Evolutionary conservation across 2,113 vertebrate genomes (phyloP).

Genomic region (Manacus vitellinus): DNA sequence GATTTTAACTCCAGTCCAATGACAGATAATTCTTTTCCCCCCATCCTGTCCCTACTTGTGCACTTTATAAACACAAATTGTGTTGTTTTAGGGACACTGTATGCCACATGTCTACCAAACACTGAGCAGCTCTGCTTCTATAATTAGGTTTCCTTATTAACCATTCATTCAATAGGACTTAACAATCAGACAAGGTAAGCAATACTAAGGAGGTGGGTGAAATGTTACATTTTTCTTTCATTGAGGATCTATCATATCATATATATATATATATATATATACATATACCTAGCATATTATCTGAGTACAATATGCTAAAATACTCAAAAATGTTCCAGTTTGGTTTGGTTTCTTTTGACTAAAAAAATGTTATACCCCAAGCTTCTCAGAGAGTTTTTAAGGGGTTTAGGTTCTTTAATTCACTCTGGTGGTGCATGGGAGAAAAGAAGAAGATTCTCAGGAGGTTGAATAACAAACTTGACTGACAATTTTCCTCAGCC

Average conservation of each 20-base stretch:
- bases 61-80: background rate
- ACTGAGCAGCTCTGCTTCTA: background rate
- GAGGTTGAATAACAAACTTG: background rate
- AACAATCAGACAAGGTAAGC: background rate
- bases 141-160: background rate
- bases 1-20: background rate
- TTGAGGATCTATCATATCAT: background rate
- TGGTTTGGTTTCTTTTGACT: background rate
- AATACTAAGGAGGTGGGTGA: background rate
- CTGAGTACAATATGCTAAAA: background rate
- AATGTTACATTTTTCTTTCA: background rate
- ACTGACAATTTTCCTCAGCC: background rate
- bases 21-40: background rate
- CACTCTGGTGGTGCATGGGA: background rate
- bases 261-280: background rate
- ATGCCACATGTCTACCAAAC: background rate
- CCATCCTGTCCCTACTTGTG: background rate
- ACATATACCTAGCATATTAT: background rate
- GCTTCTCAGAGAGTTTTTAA: background rate
- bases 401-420: background rate
- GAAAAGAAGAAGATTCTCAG: background rate
- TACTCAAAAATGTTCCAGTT: background rate
- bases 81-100: background rate
- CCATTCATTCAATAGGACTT: background rate
- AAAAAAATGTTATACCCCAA: background rate